Percentiles rank a stretch among this genome's conserved stretches.
Evolutionary conservation across 1,140 invertebrate species (phyloP).

Genomic region (Hyposmocoma kahamanoa): DNA sequence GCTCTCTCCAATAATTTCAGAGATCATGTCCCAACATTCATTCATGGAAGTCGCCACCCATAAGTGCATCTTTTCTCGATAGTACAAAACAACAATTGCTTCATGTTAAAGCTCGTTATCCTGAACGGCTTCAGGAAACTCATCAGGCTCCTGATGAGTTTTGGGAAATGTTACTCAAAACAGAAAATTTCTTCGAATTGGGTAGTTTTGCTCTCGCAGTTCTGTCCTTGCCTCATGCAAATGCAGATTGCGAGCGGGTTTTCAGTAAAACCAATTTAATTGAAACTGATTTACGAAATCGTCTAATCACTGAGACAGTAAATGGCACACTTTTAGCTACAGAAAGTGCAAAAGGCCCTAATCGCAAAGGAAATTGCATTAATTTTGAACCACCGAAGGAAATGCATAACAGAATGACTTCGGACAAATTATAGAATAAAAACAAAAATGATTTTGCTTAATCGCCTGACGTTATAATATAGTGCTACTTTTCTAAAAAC

Average conservation of each 20-base stretch:
- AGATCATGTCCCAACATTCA: background rate
- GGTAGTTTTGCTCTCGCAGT: background rate
- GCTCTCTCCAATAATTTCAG: background rate
- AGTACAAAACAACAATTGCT: background rate
- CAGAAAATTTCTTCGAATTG: background rate
- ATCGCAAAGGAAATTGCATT: background rate
- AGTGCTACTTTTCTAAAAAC: background rate
- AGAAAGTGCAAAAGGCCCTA: background rate
- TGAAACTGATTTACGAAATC: constrained; percentile 9
- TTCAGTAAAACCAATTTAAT: constrained; percentile 10
- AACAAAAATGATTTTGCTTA: background rate
- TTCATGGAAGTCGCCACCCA: background rate
- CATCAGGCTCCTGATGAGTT: background rate
- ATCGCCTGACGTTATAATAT: background rate
- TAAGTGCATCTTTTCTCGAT: background rate
- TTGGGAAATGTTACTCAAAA: background rate
- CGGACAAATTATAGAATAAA: background rate
- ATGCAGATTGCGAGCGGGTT: constrained; percentile 9
- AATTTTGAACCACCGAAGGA: background rate
- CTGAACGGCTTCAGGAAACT: background rate
- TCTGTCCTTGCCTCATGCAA: constrained; percentile 9
- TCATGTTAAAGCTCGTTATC: background rate
- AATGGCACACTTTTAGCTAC: constrained; percentile 8
- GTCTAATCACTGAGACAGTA: constrained; percentile 1
- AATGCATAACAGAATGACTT: background rate